These are phyloP conservation scores for Spondyliosoma cantharus DNA, from an alignment of 2,797 vertebrate species.

Conservation along the genomic window DNA sequence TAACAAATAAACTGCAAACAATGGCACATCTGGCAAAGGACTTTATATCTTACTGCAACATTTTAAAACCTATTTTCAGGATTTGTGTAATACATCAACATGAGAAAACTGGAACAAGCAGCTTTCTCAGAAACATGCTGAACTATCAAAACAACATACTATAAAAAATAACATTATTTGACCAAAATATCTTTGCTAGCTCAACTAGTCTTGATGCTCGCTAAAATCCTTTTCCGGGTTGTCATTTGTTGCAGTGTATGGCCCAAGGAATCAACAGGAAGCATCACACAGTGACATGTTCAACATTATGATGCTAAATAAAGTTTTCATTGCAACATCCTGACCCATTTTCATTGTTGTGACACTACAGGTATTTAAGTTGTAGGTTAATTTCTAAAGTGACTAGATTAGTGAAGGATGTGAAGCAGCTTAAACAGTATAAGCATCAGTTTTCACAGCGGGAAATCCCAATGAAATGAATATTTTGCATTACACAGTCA, in stretches of 20 bases:
- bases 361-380: background rate
- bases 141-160: background rate
- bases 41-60: background rate
- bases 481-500: background rate
- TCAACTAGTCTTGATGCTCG: too few species aligned
- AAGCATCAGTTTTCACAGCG: background rate
- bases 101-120: background rate
- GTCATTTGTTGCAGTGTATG: conserved; percentile 60
- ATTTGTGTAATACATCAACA: background rate
- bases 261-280: conserved; percentile 47
- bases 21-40: conserved; percentile 60
- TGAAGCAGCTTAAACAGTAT: background rate
- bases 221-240: conserved; percentile 53
- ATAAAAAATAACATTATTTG: background rate
- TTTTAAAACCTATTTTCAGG: background rate
- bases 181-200: background rate
- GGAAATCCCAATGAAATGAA: background rate
- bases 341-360: background rate
- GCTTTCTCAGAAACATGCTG: background rate
- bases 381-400: background rate
- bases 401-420: background rate
- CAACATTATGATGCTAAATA: background rate
- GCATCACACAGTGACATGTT: conserved; percentile 46
- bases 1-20: conserved; percentile 62
- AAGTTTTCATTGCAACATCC: background rate